Conservation (phyloP, 2,888 invertebrate genomes). For the Orchestes rusci region DNA sequence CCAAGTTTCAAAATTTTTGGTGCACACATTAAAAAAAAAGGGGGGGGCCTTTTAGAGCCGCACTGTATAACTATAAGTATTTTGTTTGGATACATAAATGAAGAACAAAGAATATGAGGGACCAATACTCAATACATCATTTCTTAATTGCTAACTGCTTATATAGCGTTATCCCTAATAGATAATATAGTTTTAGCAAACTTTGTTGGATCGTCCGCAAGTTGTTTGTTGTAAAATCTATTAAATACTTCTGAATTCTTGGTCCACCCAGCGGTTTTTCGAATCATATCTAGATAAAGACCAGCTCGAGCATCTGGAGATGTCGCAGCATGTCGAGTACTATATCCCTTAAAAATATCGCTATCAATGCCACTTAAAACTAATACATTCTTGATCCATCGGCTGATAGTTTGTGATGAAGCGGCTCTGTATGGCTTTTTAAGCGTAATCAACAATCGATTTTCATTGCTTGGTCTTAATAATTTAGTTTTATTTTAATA, state of each 20-base stretch:
- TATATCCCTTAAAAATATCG: constrained; percentile 8
- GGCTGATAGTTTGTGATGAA: constrained; percentile 6
- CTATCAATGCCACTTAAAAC: constrained; percentile 3
- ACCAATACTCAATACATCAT: too few species aligned
- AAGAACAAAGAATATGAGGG: too few species aligned
- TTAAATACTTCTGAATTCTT: constrained; percentile 8
- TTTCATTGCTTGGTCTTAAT: constrained; percentile 3
- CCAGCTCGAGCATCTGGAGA: constrained; percentile 9
- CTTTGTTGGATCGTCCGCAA: constrained; percentile 1
- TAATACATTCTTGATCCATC: constrained; percentile 7
- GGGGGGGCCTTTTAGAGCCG: too few species aligned
- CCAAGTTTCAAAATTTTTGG: too few species aligned
- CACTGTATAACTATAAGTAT: too few species aligned
- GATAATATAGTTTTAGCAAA: too few species aligned
- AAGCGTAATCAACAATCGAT: constrained; percentile 5
- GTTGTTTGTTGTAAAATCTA: constrained; percentile 10
- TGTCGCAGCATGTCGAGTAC: constrained; percentile 10
- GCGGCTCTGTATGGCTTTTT: constrained; percentile 6
- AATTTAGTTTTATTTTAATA: constrained; percentile 9
- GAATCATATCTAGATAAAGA: constrained; percentile 3
- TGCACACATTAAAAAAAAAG: too few species aligned
- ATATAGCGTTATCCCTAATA: too few species aligned
- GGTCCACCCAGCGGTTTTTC: constrained; percentile 11
- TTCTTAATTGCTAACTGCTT: too few species aligned
- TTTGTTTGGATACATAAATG: too few species aligned